Evolutionary conservation across 2,888 invertebrate genomes (phyloP).

Genomic region (Amiota mariae): DNA sequence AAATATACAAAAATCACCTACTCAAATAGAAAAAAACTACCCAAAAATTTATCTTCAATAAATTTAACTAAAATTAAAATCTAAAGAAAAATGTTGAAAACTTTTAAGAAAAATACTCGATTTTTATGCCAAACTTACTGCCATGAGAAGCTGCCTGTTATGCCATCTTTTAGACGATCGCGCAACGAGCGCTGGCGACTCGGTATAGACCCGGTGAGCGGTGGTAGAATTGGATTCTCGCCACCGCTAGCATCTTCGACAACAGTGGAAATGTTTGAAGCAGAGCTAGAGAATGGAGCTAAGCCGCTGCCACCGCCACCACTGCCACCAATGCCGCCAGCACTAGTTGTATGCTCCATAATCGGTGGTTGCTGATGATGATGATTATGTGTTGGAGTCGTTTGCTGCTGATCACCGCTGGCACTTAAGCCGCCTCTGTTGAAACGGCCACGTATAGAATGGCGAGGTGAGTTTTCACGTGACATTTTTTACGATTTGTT

Average conservation of each 20-base stretch:
- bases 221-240: slow-evolving; percentile 70
- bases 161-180: slow-evolving; percentile 85
- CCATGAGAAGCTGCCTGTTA: slow-evolving; percentile 86
- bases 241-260: slow-evolving; percentile 63
- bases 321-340: slow-evolving; percentile 32
- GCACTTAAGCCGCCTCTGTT: slow-evolving; percentile 60
- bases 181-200: slow-evolving; percentile 84
- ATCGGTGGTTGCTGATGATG: slow-evolving; percentile 62
- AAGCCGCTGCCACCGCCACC: neutral
- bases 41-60: slow-evolving; percentile 14
- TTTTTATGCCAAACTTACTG: slow-evolving; percentile 79
- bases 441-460: slow-evolving; percentile 62
- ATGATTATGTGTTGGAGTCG: slow-evolving; percentile 50
- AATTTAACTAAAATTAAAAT: slow-evolving; percentile 7
- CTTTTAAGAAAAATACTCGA: slow-evolving; percentile 28
- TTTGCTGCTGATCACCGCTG: slow-evolving; percentile 36
- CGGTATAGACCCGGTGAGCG: slow-evolving; percentile 75
- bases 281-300: slow-evolving; percentile 66
- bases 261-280: slow-evolving; percentile 67
- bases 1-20: neutral
- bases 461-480: slow-evolving; percentile 73
- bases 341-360: slow-evolving; percentile 58
- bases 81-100: slow-evolving; percentile 16
- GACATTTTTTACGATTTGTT: slow-evolving; percentile 61
- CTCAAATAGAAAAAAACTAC: neutral